These are phyloP conservation scores for Osedax frankpressi DNA, from an alignment of 2,888 invertebrate genomes.

Conservation along the genomic window DNA sequence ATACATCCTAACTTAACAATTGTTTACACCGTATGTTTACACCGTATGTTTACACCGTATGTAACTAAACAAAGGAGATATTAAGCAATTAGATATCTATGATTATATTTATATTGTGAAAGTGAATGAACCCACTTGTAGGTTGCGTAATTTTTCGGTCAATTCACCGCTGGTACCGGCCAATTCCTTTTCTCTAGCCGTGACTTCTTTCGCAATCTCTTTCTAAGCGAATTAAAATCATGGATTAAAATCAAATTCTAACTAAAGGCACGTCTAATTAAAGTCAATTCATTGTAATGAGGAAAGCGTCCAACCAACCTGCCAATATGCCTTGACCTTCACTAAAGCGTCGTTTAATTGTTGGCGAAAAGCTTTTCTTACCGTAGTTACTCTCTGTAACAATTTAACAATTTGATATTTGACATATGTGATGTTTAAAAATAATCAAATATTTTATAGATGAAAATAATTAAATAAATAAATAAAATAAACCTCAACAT, in stretches of 20 bases:
- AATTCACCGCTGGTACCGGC: not conserved
- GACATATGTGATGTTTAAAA: too few relatives aligned
- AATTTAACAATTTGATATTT: not conserved
- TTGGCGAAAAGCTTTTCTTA: slow-evolving; percentile 39
- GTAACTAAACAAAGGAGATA: too few relatives aligned
- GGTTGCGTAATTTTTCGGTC: not conserved
- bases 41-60: too few relatives aligned
- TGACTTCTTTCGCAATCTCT: not conserved
- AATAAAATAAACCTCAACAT: slow-evolving; percentile 35
- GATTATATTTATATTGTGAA: too few relatives aligned
- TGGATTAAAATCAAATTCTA: slow-evolving; percentile 28
- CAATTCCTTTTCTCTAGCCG: not conserved
- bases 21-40: too few relatives aligned
- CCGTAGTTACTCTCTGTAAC: slow-evolving; percentile 36
- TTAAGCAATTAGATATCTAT: too few relatives aligned
- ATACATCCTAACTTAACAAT: too few relatives aligned
- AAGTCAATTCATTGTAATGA: too few relatives aligned
- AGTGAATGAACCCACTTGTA: too few relatives aligned
- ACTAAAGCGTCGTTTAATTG: slow-evolving; percentile 41
- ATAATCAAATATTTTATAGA: not conserved
- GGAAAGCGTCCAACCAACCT: too few relatives aligned
- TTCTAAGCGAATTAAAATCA: slow-evolving; percentile 6
- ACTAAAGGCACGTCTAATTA: slow-evolving; percentile 41
- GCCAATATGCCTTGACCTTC: slow-evolving; percentile 28
- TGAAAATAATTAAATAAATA: not conserved